phyloP scores from a whole-genome alignment of 1,140 invertebrate species.

The Calliopsis andreniformis region DNA sequence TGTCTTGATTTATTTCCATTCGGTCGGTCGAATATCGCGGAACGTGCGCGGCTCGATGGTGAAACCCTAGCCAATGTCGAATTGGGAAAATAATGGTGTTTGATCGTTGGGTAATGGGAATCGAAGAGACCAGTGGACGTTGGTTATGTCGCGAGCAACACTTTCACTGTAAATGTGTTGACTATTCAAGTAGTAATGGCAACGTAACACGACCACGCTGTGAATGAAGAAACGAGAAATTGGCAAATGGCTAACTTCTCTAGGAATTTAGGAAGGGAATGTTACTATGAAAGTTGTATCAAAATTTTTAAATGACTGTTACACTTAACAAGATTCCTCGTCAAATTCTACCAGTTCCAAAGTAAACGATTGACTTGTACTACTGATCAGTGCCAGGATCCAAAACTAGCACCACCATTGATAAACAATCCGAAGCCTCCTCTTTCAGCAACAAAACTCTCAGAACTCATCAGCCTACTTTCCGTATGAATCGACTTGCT shows the following conservation, averaged over 20 bases:
- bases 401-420: too few species aligned
- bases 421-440: too few species aligned
- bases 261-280: too few species aligned
- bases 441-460: too few species aligned
- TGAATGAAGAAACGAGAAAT: neutral
- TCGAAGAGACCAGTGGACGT: conserved; percentile 5
- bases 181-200: neutral
- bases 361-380: neutral
- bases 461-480: too few species aligned
- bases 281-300: too few species aligned
- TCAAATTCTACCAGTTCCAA: too few species aligned
- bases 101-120: conserved; percentile 26
- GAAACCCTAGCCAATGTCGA: neutral
- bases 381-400: neutral
- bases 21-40: neutral
- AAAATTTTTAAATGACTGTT: too few species aligned
- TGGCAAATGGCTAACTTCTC: neutral
- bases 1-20: conserved; percentile 46
- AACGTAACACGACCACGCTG: neutral
- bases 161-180: neutral
- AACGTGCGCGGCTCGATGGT: neutral
- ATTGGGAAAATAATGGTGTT: neutral
- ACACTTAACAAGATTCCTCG: too few species aligned
- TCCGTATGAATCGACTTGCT: too few species aligned
- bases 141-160: neutral